These are phyloP conservation scores for Protaetia brevitarsis DNA, from an alignment of 1,140 invertebrate genomes.

Conservation along the genomic window DNA sequence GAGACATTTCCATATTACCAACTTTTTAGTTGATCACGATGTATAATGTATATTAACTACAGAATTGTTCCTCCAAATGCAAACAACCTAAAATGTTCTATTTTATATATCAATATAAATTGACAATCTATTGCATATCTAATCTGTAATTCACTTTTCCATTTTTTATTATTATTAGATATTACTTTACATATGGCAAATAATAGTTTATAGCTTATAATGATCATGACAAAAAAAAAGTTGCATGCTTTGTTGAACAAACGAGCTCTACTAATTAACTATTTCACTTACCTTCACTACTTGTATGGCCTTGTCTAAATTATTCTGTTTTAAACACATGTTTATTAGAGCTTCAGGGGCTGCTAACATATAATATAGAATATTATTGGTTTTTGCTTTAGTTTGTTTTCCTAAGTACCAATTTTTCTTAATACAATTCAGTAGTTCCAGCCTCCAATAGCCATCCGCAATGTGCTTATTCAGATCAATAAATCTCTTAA, in stretches of 20 bases:
- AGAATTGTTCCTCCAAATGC: background rate
- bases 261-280: constrained; percentile 3
- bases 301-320: constrained; percentile 42
- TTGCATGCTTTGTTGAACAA: constrained; percentile 1
- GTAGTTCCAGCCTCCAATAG: constrained; percentile 41
- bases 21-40: background rate
- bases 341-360: constrained; percentile 43
- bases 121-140: background rate
- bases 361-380: constrained; percentile 44
- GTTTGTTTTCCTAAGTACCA: background rate
- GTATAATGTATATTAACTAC: background rate
- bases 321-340: constrained; percentile 40
- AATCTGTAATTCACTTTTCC: background rate
- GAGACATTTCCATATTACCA: too few relatives aligned
- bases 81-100: background rate
- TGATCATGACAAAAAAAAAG: background rate
- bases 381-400: background rate
- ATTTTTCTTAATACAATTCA: constrained; percentile 21
- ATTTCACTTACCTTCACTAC: constrained; percentile 44
- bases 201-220: background rate
- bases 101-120: background rate
- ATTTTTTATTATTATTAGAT: background rate
- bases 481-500: constrained; percentile 34
- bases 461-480: constrained; percentile 41
- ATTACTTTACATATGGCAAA: background rate